phyloP scores from a whole-genome alignment of 2,888 invertebrate genomes.

The Baronia brevicornis region DNA sequence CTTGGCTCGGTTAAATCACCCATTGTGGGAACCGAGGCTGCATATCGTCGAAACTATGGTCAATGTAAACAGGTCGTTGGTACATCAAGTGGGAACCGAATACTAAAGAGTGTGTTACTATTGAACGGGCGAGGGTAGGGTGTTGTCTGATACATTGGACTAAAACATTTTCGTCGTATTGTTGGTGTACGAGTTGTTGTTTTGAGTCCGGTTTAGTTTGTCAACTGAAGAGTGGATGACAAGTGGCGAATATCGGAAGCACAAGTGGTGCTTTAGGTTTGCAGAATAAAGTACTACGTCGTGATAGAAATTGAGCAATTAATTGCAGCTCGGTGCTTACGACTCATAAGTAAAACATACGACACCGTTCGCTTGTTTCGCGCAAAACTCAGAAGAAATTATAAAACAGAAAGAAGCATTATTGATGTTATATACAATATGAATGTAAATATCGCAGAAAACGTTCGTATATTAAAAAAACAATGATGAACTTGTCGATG shows the following conservation, averaged over 20 bases:
- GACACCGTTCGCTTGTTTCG: constrained; percentile 40
- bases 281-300: constrained; percentile 62
- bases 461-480: no score
- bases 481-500: no score
- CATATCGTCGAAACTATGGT: no score
- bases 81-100: no score
- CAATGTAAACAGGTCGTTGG: no score
- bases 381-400: constrained; percentile 4
- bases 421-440: constrained; percentile 5
- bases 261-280: constrained; percentile 68
- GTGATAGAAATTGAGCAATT: constrained; percentile 52
- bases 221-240: constrained; percentile 50
- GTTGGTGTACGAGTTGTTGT: constrained; percentile 43
- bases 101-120: no score
- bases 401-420: not conserved
- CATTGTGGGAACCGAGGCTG: no score
- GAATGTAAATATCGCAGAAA: no score
- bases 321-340: constrained; percentile 41
- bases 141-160: no score
- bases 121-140: no score
- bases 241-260: constrained; percentile 70
- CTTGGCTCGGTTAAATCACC: no score
- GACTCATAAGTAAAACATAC: constrained; percentile 25
- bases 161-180: constrained; percentile 28
- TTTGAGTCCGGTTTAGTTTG: constrained; percentile 37